Conservation (phyloP, 2,113 vertebrate species). For the Entomyzon cyanotis region DNA sequence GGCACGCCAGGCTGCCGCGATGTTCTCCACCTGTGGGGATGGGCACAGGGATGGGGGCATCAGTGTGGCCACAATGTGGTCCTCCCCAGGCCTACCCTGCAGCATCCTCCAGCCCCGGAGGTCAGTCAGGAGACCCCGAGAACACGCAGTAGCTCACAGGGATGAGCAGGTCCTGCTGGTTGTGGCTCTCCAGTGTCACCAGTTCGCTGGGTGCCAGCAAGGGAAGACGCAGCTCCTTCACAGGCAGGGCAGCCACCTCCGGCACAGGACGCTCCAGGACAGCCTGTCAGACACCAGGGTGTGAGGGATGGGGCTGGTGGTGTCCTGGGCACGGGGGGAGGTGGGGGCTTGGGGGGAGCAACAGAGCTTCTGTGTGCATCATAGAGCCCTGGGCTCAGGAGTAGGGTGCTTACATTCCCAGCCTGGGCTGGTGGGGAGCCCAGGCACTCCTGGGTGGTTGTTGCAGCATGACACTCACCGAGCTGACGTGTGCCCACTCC, state of each 20-base stretch:
- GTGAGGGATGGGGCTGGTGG: neutral
- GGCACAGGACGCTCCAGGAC: slow-evolving; percentile 72
- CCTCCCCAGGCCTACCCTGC: no score
- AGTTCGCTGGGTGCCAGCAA: slow-evolving; percentile 77
- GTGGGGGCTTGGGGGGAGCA: no score
- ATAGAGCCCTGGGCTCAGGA: neutral
- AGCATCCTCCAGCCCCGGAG: neutral
- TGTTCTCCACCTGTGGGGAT: slow-evolving; percentile 65
- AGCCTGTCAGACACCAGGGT: slow-evolving; percentile 66
- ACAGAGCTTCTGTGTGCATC: neutral
- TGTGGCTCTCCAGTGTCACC: slow-evolving; percentile 74
- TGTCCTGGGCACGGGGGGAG: neutral
- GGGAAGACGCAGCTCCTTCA: slow-evolving; percentile 74
- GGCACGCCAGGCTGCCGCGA: slow-evolving; percentile 74
- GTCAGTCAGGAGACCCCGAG: neutral
- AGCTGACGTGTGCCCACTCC: slow-evolving; percentile 80
- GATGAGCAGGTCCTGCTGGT: slow-evolving; percentile 76
- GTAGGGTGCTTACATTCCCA: neutral
- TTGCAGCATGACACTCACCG: slow-evolving; percentile 57
- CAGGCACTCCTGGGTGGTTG: neutral
- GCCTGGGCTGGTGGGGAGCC: neutral
- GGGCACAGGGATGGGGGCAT: neutral
- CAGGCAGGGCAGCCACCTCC: slow-evolving; percentile 69
- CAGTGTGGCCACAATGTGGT: accelerated
- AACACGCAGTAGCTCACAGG: slow-evolving; percentile 63